Conservation (phyloP, 2,113 vertebrate genomes). For the Anolis sagrei region DNA sequence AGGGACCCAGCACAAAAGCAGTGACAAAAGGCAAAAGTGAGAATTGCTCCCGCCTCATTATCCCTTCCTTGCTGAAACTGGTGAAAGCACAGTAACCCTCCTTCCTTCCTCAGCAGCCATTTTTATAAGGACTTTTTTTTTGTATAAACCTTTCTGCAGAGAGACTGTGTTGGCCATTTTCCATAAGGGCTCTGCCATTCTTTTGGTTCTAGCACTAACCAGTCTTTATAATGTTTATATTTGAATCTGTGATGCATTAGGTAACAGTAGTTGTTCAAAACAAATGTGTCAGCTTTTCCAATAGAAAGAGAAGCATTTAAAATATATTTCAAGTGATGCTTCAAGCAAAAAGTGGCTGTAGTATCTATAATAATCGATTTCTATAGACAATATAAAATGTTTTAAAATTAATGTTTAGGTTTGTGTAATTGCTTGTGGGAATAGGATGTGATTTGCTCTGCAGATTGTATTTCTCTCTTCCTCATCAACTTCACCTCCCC, state of each 20-base stretch:
- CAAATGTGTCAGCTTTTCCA: constrained; percentile 25
- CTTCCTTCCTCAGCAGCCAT: too few relatives aligned
- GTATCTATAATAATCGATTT: constrained; percentile 1
- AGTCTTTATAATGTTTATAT: constrained; percentile 46
- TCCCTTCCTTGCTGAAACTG: too few relatives aligned
- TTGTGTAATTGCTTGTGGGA: not conserved
- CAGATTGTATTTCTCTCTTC: not conserved
- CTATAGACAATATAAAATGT: not conserved
- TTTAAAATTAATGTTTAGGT: constrained; percentile 6
- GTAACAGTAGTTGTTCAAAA: constrained; percentile 54
- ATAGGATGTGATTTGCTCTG: not conserved
- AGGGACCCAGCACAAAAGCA: too few relatives aligned
- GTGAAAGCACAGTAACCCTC: too few relatives aligned
- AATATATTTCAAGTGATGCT: constrained; percentile 33
- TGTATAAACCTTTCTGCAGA: too few relatives aligned
- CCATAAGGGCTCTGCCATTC: constrained; percentile 31
- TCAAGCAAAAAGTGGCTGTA: constrained; percentile 43
- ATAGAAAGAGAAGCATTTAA: constrained; percentile 40
- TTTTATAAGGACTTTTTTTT: too few relatives aligned
- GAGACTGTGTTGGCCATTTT: too few relatives aligned
- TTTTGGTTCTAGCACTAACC: constrained; percentile 46
- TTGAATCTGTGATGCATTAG: constrained; percentile 50
- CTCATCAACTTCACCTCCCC: not conserved
- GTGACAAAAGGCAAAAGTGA: too few relatives aligned
- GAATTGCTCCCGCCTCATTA: too few relatives aligned